Conservation (phyloP, 2,888 invertebrate genomes). For the Acanthacorydalis orientalis region DNA sequence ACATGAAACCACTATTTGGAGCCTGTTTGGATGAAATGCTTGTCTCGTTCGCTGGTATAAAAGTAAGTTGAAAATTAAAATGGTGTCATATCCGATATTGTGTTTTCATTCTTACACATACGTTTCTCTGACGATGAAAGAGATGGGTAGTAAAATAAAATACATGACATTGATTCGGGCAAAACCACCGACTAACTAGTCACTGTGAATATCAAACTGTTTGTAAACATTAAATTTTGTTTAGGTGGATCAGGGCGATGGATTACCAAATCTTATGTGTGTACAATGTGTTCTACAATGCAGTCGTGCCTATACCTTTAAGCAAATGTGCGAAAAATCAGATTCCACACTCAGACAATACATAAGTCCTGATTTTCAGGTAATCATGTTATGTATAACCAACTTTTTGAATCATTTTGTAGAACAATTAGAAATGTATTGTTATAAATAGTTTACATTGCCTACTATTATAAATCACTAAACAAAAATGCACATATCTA, state of each 20-base stretch:
- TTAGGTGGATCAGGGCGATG: slow-evolving; percentile 28
- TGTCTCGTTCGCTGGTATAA: slow-evolving; percentile 24
- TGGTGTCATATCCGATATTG: not conserved
- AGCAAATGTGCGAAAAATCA: slow-evolving; percentile 30
- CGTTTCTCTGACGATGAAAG: not conserved
- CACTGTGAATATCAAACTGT: not conserved
- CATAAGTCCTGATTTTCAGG: slow-evolving; percentile 26
- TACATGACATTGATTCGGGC: not conserved
- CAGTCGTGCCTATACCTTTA: slow-evolving; percentile 31
- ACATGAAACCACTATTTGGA: slow-evolving; percentile 31
- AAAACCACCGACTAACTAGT: not conserved
- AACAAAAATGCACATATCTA: too few relatives aligned
- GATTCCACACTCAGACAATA: slow-evolving; percentile 25
- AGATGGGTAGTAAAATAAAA: not conserved
- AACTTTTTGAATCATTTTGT: not conserved
- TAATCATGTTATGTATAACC: slow-evolving; percentile 11
- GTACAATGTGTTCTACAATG: slow-evolving; percentile 33
- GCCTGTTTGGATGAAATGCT: slow-evolving; percentile 32
- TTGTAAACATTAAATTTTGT: slow-evolving; percentile 6
- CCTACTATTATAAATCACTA: too few relatives aligned
- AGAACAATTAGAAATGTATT: too few relatives aligned
- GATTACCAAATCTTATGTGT: slow-evolving; percentile 29
- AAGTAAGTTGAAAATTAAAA: slow-evolving; percentile 19
- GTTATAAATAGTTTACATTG: too few relatives aligned
- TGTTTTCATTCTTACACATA: not conserved